Conservation (phyloP, 1,140 invertebrate species). For the Steinernema feltiae region DNA sequence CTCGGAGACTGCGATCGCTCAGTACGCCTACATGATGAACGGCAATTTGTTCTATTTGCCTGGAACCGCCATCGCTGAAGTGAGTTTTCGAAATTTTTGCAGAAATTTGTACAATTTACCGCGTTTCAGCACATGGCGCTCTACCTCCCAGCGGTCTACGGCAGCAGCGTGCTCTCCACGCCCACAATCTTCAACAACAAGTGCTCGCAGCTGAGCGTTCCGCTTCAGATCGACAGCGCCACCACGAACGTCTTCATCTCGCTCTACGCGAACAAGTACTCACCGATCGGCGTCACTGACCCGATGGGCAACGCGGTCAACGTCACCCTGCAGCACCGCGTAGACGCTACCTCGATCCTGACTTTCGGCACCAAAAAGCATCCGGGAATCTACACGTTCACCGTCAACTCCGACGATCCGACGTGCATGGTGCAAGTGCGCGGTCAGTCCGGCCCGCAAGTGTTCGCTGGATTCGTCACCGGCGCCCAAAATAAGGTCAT, state of each 20-base stretch:
- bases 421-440: conserved; percentile 25
- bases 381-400: conserved; percentile 24
- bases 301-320: conserved; percentile 8
- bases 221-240: conserved; percentile 19
- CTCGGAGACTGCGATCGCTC: conserved; percentile 7
- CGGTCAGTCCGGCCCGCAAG: conserved; percentile 11
- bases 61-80: conserved; percentile 10
- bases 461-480: conserved; percentile 28
- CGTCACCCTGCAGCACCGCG: not conserved
- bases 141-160: conserved; percentile 26
- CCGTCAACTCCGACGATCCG: not conserved
- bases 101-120: too few species aligned
- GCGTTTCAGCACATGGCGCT: conserved; percentile 19
- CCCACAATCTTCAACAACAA: conserved; percentile 9
- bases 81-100: too few species aligned
- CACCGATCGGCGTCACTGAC: conserved; percentile 13
- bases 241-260: conserved; percentile 22
- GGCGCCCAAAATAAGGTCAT: conserved; percentile 16
- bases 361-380: not conserved
- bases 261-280: not conserved
- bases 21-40: conserved; percentile 26
- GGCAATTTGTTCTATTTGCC: conserved; percentile 26
- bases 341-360: conserved; percentile 20
- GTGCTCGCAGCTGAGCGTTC: conserved; percentile 3
- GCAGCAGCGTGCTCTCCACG: conserved; percentile 19